These are phyloP conservation scores for Dendrolimus houi DNA, from an alignment of 2,888 invertebrate species.

Conservation along the genomic window DNA sequence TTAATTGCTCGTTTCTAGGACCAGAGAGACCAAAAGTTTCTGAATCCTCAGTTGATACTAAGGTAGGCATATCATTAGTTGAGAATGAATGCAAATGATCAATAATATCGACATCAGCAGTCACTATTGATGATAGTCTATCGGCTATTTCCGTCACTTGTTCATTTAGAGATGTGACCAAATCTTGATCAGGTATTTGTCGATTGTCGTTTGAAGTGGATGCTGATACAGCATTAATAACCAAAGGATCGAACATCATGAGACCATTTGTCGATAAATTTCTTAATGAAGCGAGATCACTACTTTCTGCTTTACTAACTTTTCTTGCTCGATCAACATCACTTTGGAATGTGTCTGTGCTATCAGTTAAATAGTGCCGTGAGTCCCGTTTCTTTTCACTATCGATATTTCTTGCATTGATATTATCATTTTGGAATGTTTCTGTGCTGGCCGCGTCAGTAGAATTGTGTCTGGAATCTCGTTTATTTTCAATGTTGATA, in stretches of 20 bases:
- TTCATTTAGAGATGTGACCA: constrained; percentile 67
- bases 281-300: constrained; percentile 52
- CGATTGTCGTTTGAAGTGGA: constrained; percentile 42
- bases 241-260: constrained; percentile 69
- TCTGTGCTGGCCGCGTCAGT: constrained; percentile 1
- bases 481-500: constrained; percentile 5
- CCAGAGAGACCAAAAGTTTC: constrained; percentile 38
- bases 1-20: constrained; percentile 56
- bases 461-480: constrained; percentile 5
- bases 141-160: constrained; percentile 71
- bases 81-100: constrained; percentile 65
- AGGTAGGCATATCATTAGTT: constrained; percentile 57
- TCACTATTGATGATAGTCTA: constrained; percentile 57
- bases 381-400: not conserved
- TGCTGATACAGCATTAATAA: constrained; percentile 54
- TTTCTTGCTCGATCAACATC: constrained; percentile 38
- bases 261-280: constrained; percentile 66
- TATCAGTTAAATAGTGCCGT: constrained; percentile 6
- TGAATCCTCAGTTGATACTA: constrained; percentile 44
- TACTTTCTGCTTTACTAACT: constrained; percentile 48
- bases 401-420: not conserved
- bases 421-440: not conserved
- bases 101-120: constrained; percentile 47
- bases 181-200: constrained; percentile 57
- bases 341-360: constrained; percentile 49